These are phyloP conservation scores for Parthenolecanium corni DNA, from an alignment of 2,888 invertebrate species.

Conservation along the genomic window DNA sequence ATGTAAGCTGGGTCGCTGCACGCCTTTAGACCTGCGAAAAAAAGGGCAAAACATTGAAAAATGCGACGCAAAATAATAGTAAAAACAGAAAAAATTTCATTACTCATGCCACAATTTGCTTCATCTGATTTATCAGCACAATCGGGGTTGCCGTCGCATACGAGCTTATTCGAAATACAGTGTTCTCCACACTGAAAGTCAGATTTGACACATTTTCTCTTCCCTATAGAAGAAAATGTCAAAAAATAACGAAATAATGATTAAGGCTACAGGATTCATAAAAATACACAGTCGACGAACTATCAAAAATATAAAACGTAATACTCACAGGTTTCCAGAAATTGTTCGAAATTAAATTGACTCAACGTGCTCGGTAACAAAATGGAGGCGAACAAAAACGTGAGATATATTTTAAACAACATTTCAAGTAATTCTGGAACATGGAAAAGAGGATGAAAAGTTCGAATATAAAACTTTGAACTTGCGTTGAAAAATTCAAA, in stretches of 20 bases:
- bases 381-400: no score
- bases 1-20: constrained; percentile 32
- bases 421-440: no score
- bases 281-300: background rate
- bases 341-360: background rate
- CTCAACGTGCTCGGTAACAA: no score
- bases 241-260: background rate
- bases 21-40: no score
- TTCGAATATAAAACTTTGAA: no score
- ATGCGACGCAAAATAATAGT: constrained; percentile 31
- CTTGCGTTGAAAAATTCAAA: no score
- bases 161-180: constrained; percentile 32
- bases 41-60: no score
- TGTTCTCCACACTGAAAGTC: constrained; percentile 34
- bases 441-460: no score
- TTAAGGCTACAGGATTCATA: background rate
- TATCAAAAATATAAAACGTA: background rate
- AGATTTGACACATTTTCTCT: background rate
- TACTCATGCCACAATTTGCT: constrained; percentile 35
- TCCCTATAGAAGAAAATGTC: no score
- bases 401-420: no score
- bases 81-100: background rate
- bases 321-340: background rate
- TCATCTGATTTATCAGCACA: constrained; percentile 42
- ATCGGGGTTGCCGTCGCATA: constrained; percentile 40